Base-by-base conservation (phyloP, 2,113 vertebrate species). In the Trogon surrucura region DNA sequence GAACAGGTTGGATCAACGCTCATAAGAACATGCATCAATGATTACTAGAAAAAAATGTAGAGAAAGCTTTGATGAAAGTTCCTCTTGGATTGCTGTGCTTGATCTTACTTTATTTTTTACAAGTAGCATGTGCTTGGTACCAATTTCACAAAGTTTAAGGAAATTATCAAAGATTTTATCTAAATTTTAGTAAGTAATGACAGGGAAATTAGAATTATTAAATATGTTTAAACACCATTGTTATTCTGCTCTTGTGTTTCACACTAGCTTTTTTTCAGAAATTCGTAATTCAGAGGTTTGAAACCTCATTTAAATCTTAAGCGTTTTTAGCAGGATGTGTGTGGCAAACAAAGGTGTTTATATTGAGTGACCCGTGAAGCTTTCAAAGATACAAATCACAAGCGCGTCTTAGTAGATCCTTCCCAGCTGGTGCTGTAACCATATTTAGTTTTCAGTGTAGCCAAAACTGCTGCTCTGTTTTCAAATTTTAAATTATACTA, bases 301-400 rank as follows among this genome's bases (percentile, higher is more conserved):
- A 93, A 88, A 78, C 48, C 48, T 78, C 34, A 48, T 86, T 96
- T 92, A 86, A 89, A 71, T 89, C 65, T 38, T 81, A 95, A 89
- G 74, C 25, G 57, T 92, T 95, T 97, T 80, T 78, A 84, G 75
- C 83, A 90, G 85, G 56, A 84, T 95, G 72, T 66, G 57, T 92
- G 73, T 78, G 73, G 77, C 80, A 77, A 91, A 90, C 56, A 82
- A 72, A 60, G 78, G 70, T 95, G 82, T 74, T 88, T 89, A 61
- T 71, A 32, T 4, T 93, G 82, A 85, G 67, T 70, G 82, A 90
- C 88, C 85, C 27, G 6, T 50, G 82, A 74, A 89, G 56, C 80
- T 86, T 93, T 48, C 62, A 30, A 27, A 81, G 64, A 61, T 44
- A 56, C 50, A 85, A 80, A 90, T 95, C 64, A 72, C 64, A 16